These are phyloP conservation scores for Achlya flavicornis DNA, from an alignment of 2,888 invertebrate genomes.

Conservation along the genomic window DNA sequence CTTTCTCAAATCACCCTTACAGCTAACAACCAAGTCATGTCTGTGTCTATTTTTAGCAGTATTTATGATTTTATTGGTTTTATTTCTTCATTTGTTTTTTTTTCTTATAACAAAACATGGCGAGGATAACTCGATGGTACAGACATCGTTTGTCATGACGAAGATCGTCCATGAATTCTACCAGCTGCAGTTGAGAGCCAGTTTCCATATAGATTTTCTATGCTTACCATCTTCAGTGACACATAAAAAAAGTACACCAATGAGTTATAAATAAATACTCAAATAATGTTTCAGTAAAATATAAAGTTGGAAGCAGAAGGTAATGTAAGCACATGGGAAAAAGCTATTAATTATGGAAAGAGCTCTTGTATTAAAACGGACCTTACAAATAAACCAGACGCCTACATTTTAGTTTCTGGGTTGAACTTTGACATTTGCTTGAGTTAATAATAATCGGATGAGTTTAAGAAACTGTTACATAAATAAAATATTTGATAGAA, in stretches of 20 bases:
- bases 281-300: background rate
- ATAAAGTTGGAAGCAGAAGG: constrained; percentile 15
- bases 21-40: too few species aligned
- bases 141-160: too few species aligned
- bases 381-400: constrained; percentile 28
- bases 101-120: too few species aligned
- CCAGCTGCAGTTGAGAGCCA: too few species aligned
- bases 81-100: too few species aligned
- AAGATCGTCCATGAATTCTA: too few species aligned
- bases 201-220: too few species aligned
- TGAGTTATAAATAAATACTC: background rate
- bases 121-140: too few species aligned
- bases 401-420: constrained; percentile 13
- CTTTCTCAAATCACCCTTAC: too few species aligned
- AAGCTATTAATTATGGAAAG: constrained; percentile 42
- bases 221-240: too few species aligned
- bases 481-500: background rate
- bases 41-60: too few species aligned
- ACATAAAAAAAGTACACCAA: background rate
- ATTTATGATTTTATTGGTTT: too few species aligned
- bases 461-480: background rate
- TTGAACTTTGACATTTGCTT: background rate
- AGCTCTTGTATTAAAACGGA: constrained; percentile 28
- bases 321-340: constrained; percentile 39
- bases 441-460: background rate